A percentile compares a stretch with the other conserved stretches of the same genome.
These are phyloP conservation scores for Halichoerus grypus DNA, from an alignment of 2,113 vertebrate species.

Conservation along the genomic window DNA sequence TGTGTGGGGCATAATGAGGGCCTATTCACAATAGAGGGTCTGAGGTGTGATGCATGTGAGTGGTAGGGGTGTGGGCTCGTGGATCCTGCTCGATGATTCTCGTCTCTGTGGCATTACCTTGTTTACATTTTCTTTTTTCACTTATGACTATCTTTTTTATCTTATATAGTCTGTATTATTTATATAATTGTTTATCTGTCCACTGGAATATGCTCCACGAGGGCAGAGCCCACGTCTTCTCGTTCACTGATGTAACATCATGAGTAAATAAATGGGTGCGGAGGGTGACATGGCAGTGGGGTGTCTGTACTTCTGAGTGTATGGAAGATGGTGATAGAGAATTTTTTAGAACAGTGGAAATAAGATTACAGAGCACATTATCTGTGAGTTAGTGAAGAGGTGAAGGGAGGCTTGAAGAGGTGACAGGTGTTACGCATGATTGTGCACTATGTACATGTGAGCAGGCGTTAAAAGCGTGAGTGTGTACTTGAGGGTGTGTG, in stretches of 20 bases:
- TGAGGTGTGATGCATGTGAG: neutral
- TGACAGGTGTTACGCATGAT: neutral
- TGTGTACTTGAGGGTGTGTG: neutral
- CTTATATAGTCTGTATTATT: neutral
- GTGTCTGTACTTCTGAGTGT: neutral
- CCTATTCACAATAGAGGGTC: neutral
- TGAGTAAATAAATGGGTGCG: too few species aligned
- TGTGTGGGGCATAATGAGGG: too few species aligned
- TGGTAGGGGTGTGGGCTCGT: fast-evolving
- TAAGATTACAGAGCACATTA: neutral
- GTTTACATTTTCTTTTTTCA: neutral
- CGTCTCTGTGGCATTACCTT: neutral
- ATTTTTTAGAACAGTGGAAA: neutral
- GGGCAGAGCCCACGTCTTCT: neutral
- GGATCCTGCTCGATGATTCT: neutral
- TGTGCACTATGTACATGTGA: too few species aligned
- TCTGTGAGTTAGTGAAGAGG: neutral
- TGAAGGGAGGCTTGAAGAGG: neutral
- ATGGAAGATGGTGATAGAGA: neutral
- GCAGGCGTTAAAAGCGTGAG: fast-evolving
- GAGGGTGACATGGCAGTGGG: neutral
- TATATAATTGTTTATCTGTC: neutral
- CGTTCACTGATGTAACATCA: too few species aligned
- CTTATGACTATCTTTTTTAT: neutral
- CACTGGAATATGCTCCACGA: neutral